phyloP scores from a whole-genome alignment of 2,113 vertebrate species.

The Heterotilapia buettikoferi region DNA sequence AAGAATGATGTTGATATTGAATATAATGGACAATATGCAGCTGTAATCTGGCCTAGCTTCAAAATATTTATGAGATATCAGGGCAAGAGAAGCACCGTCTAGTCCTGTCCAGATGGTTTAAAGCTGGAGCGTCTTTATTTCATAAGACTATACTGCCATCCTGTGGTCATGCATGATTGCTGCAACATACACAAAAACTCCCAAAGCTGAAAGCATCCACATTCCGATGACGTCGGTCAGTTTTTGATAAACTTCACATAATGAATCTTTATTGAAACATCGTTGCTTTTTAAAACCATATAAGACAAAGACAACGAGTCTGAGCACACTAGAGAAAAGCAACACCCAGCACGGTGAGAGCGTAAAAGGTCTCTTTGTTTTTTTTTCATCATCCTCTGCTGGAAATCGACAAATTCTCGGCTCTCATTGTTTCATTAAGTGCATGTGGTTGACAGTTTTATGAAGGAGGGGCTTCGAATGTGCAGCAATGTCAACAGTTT shows the following conservation, averaged over 20 bases:
- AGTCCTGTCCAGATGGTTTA: neutral
- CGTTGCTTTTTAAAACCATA: constrained; percentile 28
- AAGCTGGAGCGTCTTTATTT: neutral
- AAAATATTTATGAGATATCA: neutral
- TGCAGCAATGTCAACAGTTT: neutral
- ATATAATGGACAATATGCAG: neutral
- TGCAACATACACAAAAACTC: neutral
- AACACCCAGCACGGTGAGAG: neutral
- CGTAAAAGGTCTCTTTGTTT: neutral
- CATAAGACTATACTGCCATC: constrained; percentile 9
- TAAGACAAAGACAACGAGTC: constrained; percentile 18
- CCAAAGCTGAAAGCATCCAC: neutral
- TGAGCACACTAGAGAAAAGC: neutral
- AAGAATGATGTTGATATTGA: neutral
- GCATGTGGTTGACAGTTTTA: constrained; percentile 7
- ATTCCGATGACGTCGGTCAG: neutral
- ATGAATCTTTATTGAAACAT: constrained; percentile 48
- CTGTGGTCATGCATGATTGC: neutral
- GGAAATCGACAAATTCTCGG: neutral
- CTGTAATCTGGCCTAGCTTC: neutral
- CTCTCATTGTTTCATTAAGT: constrained; percentile 18
- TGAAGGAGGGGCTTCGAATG: neutral
- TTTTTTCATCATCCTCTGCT: neutral
- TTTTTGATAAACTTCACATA: neutral
- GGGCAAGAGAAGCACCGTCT: neutral